phyloP scores from a whole-genome alignment of 2,797 vertebrate species.

The Artibeus lituratus region DNA sequence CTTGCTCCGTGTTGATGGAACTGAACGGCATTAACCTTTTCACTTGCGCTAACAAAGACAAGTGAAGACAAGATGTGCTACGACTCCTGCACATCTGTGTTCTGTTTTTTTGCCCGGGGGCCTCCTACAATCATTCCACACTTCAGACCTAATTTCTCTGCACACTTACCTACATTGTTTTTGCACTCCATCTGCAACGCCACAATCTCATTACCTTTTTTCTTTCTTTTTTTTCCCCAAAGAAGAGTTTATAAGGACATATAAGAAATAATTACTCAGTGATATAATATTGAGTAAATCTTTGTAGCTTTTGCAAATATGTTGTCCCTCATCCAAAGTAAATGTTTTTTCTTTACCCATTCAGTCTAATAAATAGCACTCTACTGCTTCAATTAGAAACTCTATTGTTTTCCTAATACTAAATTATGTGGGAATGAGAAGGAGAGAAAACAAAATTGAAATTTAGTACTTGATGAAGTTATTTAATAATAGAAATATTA shows the following conservation, averaged over 20 bases:
- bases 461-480: not conserved
- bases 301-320: conserved; percentile 50
- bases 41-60: conserved; percentile 85
- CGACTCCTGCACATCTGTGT: conserved; percentile 77
- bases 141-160: conserved; percentile 81
- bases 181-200: conserved; percentile 45
- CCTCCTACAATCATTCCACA: conserved; percentile 80
- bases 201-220: conserved; percentile 52
- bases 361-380: conserved; percentile 54
- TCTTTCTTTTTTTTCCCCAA: not conserved
- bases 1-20: conserved; percentile 78
- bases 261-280: conserved; percentile 56
- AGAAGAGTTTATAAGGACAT: conserved; percentile 24
- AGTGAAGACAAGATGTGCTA: conserved; percentile 84
- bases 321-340: conserved; percentile 46
- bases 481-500: not conserved
- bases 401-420: not conserved
- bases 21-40: conserved; percentile 86
- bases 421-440: not conserved
- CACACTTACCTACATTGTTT: conserved; percentile 69
- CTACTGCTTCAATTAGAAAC: not conserved
- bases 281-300: conserved; percentile 49
- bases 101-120: conserved; percentile 81
- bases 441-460: not conserved
- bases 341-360: conserved; percentile 9